Conservation (phyloP, 1,140 invertebrate genomes). For the Proctacanthus coquilletti region DNA sequence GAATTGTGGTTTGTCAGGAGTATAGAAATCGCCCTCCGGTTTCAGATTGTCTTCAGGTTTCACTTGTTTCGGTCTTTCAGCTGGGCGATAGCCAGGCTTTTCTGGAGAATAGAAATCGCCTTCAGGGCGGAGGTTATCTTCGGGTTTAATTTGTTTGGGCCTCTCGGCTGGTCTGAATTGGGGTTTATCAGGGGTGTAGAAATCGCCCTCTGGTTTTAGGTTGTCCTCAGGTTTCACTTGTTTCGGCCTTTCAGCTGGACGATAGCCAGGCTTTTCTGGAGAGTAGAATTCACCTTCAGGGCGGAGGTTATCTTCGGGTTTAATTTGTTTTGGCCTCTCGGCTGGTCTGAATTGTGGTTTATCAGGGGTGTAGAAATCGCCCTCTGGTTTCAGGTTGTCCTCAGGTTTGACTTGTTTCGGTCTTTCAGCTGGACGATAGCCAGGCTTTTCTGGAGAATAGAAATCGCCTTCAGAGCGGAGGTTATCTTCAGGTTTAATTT, state of each 20-base stretch:
- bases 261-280: slow-evolving; percentile 22
- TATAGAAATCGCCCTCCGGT: slow-evolving; percentile 39
- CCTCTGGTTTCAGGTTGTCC: slow-evolving; percentile 42
- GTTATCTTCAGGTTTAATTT: slow-evolving; percentile 38
- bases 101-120: slow-evolving; percentile 39
- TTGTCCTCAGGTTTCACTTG: slow-evolving; percentile 38
- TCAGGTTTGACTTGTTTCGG: slow-evolving; percentile 26
- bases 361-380: slow-evolving; percentile 30
- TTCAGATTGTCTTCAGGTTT: slow-evolving; percentile 36
- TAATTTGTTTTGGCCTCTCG: slow-evolving; percentile 12
- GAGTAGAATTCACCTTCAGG: slow-evolving; percentile 38
- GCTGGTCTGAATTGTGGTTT: slow-evolving; percentile 24
- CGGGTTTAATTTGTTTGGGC: slow-evolving; percentile 36
- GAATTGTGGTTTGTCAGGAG: slow-evolving; percentile 30
- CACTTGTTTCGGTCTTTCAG: slow-evolving; percentile 30
- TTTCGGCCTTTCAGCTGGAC: slow-evolving; percentile 24
- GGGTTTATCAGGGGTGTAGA: slow-evolving; percentile 31
- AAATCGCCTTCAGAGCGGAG: slow-evolving; percentile 39
- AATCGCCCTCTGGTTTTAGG: slow-evolving; percentile 39
- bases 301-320: slow-evolving; percentile 35
- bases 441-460: slow-evolving; percentile 23
- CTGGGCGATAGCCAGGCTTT: slow-evolving; percentile 29
- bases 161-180: slow-evolving; percentile 35
- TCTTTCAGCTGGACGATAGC: slow-evolving; percentile 30
- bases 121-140: slow-evolving; percentile 44